Base-by-base conservation (phyloP, 2,113 vertebrate genomes). In the Silurus asotus region DNA sequence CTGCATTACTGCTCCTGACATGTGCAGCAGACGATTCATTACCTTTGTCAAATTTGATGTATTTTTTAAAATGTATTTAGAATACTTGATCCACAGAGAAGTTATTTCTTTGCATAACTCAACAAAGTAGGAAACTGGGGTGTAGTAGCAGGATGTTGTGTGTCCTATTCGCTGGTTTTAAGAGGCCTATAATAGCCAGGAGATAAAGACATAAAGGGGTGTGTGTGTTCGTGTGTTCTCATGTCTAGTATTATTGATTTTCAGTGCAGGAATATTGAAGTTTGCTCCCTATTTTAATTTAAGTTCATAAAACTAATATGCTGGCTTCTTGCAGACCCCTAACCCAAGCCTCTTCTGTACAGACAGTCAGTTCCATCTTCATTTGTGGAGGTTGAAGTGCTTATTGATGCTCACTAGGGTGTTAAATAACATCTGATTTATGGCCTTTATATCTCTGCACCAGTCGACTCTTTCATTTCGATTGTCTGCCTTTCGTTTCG, bases 281-380 rank as follows among this genome's bases (percentile, higher is more conserved):
- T 89, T 90, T 89, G 83, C 90, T 67, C 86, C 15, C 61, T 64
- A 62, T 90, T 92, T 93, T 92, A 92, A 91, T 93, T 94, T 92
- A 92, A 89, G 84, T 90, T 93, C 89, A 91, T 84, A 90, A 87
- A 85, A 84, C 87, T 84, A 20, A 86, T 89, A 89, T 86, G 83
- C 80, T 53, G 82, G 14, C 61, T 83, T 70, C 74, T 81, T 85
- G 86, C 65, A 89, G 62, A 88, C 84, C 91, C 49, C 84, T 76
- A 85, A 84, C 61, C 86, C 53, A 45, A 25, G 81, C 25, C 25
- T 80, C 83, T 67, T 82, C 6, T 89, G 87, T 67, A 67, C n/a
- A 59, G 48, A 25, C 59, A 81, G 15, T n/a, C 9, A 48, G 58
- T 55, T n/a, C 25, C 72, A 17, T 10, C 5, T 80, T 76, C 53